A percentile compares a stretch with the other conserved stretches of the same genome.
Evolutionary conservation across 1,140 invertebrate species (phyloP).

Genomic region (Drosophila dunni): DNA sequence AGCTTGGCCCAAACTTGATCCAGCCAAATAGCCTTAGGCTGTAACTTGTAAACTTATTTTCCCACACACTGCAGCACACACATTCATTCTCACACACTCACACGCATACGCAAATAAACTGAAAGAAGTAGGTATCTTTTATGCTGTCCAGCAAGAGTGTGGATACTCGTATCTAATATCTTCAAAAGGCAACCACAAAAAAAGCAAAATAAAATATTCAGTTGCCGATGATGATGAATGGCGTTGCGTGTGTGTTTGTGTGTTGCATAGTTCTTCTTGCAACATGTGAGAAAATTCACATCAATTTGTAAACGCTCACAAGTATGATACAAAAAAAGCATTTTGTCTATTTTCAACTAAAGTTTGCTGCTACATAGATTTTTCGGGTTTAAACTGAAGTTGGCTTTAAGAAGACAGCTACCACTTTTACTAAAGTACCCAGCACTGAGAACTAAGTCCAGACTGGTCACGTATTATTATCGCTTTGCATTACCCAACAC

Average conservation of each 20-base stretch:
- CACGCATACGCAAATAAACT: neutral
- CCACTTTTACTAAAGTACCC: neutral
- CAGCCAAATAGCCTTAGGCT: constrained; percentile 74
- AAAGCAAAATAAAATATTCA: constrained; percentile 69
- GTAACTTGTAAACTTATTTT: constrained; percentile 78
- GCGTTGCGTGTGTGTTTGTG: constrained; percentile 36
- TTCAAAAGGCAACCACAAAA: constrained; percentile 25
- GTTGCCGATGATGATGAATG: constrained; percentile 76
- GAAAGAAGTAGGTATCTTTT: constrained; percentile 56
- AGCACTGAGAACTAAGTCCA: constrained; percentile 26
- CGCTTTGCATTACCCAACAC: constrained; percentile 48
- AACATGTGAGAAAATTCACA: constrained; percentile 79
- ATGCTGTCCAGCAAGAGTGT: constrained; percentile 40
- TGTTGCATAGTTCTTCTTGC: constrained; percentile 23
- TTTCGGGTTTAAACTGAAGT: constrained; percentile 47
- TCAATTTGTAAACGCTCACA: constrained; percentile 64
- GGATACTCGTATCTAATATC: constrained; percentile 42
- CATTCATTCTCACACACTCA: constrained; percentile 11
- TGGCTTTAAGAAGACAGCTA: constrained; percentile 53
- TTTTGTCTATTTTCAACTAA: constrained; percentile 30
- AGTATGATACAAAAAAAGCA: constrained; percentile 36
- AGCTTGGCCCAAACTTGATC: constrained; percentile 63
- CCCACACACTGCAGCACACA: constrained; percentile 34
- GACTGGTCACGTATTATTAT: constrained; percentile 80
- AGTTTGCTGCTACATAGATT: neutral